Evolutionary conservation across 2,888 invertebrate genomes (phyloP), one percentile per base, ranked within the genome.

Genomic region (Lasioglossum lativentre): DNA sequence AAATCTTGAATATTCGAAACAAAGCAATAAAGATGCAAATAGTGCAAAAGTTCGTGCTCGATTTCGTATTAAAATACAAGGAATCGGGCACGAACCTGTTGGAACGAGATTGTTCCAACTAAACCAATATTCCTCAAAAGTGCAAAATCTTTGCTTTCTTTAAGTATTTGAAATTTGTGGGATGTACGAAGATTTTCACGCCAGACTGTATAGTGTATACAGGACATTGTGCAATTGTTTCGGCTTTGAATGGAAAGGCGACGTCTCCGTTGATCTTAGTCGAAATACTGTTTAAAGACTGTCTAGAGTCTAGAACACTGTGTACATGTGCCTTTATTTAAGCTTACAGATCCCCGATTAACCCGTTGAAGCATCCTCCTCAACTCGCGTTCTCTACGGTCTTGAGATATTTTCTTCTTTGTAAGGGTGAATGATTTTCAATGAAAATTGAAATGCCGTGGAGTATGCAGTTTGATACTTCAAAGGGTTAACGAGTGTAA

Each of bases 281-380:
- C 38, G 76, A 75, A 72, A 74, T 42, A 63, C 68, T 77, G n/a
- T 74, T 77, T 27, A 45, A 86, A 86, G 82, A 86, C 78, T 88
- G 80, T 83, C 71, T 70, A 83, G 52, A 63, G 80, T 83, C 71
- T 70, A 83, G 52, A 63, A 71, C 70, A 74, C 63, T 40, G 71
- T 71, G 80, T 78, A 88, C 70, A 80, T 68, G 88, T 88, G 82
- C 85, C 80, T 88, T 85, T 82, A 88, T 76, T 80, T 78, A 76
- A 76, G 70, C 47, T 70, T 40, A 30, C 63, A 56, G 34, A 63
- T 52, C 47, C 30, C 23, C 14, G 34, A 23, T 77, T 56, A 68
- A 71, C 30, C 56, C 45, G 40, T 86, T 75, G 71, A 81, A 70
- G 71, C 38, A 59, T 74, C 73, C 40, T 78, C 4, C 40, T 40